Conservation (phyloP, 1,140 invertebrate species). For the Apis laboriosa region DNA sequence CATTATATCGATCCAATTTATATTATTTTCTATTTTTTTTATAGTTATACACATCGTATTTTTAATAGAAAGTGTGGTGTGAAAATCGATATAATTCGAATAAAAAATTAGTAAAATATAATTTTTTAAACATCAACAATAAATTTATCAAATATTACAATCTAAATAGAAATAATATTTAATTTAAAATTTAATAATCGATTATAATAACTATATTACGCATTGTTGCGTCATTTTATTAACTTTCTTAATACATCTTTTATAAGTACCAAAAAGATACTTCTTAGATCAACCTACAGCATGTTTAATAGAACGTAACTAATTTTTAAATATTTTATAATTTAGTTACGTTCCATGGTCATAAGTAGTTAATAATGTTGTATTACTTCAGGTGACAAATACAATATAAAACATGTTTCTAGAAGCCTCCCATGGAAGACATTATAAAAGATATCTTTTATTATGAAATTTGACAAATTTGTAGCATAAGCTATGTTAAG, state of each 20-base stretch:
- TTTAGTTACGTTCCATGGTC: constrained; percentile 49
- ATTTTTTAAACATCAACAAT: constrained; percentile 3
- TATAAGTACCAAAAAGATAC: constrained; percentile 7
- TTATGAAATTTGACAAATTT: constrained; percentile 18
- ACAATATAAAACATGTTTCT: constrained; percentile 65
- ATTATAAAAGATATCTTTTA: constrained; percentile 18
- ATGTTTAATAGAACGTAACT: constrained; percentile 62
- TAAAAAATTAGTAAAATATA: constrained; percentile 33
- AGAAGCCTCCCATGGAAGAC: constrained; percentile 64
- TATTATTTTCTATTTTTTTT: background rate
- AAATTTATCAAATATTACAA: constrained; percentile 27
- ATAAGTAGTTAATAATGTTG: constrained; percentile 58
- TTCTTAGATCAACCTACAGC: constrained; percentile 65
- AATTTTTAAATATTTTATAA: constrained; percentile 48
- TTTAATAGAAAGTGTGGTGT: background rate
- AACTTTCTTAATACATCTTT: constrained; percentile 13
- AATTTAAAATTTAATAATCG: constrained; percentile 13
- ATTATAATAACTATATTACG: background rate
- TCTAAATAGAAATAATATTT: constrained; percentile 6
- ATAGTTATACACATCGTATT: constrained; percentile 3
- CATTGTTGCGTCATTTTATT: background rate
- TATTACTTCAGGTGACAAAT: constrained; percentile 55
- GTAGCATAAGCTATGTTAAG: background rate
- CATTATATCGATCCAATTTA: background rate
- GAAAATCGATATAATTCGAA: constrained; percentile 12